A percentile compares a stretch with the other conserved stretches of the same genome.
Conservation (phyloP, 2,888 invertebrate species). For the Cacoxenus indagator region DNA sequence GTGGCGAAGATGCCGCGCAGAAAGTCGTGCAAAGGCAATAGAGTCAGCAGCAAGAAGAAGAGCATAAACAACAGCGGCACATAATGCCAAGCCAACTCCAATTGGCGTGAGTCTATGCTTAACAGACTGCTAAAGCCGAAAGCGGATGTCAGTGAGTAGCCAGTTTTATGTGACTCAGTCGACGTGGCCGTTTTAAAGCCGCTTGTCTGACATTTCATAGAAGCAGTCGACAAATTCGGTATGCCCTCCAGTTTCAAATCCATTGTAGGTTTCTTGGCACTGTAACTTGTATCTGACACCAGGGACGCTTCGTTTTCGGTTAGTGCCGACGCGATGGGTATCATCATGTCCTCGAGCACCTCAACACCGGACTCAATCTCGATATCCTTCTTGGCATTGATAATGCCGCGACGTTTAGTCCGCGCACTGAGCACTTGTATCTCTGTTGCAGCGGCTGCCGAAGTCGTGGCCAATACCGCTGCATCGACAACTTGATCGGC, state of each 20-base stretch:
- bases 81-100: conserved; percentile 26
- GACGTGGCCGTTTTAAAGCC: not conserved
- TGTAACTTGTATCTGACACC: not conserved
- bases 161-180: not conserved
- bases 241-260: conserved; percentile 38
- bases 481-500: conserved; percentile 41
- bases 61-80: conserved; percentile 33
- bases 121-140: not conserved
- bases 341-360: conserved; percentile 70
- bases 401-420: conserved; percentile 46
- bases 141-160: not conserved
- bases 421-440: conserved; percentile 39
- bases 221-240: not conserved
- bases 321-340: conserved; percentile 31
- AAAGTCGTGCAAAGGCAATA: conserved; percentile 65
- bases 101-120: not conserved
- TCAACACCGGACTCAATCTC: conserved; percentile 70
- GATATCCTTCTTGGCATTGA: conserved; percentile 61
- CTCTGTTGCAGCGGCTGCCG: conserved; percentile 23
- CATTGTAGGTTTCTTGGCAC: conserved; percentile 30
- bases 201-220: not conserved
- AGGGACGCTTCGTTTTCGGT: accelerated
- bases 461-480: conserved; percentile 41
- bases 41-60: conserved; percentile 44
- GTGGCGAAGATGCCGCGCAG: conserved; percentile 66